A percentile compares a stretch with the other conserved stretches of the same genome.
These are phyloP conservation scores for Numenius arquata DNA, from an alignment of 2,113 vertebrate genomes.

Conservation along the genomic window DNA sequence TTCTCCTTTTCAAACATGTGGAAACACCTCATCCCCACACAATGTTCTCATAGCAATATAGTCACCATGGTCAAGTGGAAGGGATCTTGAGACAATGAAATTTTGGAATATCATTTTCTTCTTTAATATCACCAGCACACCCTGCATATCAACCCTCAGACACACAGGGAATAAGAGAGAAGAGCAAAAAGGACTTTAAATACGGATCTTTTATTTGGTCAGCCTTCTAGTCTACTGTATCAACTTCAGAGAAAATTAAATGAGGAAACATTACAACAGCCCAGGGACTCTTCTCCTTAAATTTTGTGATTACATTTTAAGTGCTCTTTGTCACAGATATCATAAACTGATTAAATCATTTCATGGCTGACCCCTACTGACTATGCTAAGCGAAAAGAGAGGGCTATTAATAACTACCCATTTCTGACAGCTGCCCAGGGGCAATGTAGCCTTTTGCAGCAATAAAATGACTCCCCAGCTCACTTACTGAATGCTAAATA, in stretches of 20 bases:
- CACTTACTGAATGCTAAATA: slow-evolving; percentile 87
- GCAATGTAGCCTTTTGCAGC: slow-evolving; percentile 83
- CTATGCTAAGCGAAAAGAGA: slow-evolving; percentile 86
- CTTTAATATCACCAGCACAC: not conserved
- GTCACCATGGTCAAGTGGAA: not conserved
- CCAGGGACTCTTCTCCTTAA: slow-evolving; percentile 89
- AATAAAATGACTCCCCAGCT: slow-evolving; percentile 79
- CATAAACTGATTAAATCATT: slow-evolving; percentile 95
- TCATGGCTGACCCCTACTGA: slow-evolving; percentile 91
- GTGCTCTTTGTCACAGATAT: slow-evolving; percentile 94
- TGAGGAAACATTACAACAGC: slow-evolving; percentile 81
- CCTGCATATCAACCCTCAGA: not conserved
- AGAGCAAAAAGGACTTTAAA: not conserved
- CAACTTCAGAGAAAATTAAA: slow-evolving; percentile 75
- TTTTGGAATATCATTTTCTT: not conserved
- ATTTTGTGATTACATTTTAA: slow-evolving; percentile 95
- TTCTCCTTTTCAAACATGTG: not conserved
- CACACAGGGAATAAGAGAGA: not conserved
- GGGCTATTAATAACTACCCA: slow-evolving; percentile 91
- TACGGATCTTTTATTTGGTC: not conserved
- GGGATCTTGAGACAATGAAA: not conserved
- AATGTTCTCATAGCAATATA: not conserved
- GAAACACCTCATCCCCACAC: not conserved
- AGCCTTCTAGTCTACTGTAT: not conserved
- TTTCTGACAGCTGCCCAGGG: slow-evolving; percentile 92